phyloP scores from a whole-genome alignment of 2,888 invertebrate genomes.

The Microctonus brassicae region DNA sequence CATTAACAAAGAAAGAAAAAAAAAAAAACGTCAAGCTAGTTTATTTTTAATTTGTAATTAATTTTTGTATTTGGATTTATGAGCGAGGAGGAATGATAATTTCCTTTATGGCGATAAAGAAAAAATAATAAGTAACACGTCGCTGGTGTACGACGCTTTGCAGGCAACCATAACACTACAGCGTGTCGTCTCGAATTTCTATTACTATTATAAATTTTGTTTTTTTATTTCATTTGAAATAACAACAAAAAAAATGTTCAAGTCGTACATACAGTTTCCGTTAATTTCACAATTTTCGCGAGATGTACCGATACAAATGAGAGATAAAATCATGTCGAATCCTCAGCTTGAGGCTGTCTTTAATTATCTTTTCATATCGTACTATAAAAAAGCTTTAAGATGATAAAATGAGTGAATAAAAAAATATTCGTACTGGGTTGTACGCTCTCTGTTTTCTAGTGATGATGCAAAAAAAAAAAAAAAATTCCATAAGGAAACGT shows the following conservation, averaged over 20 bases:
- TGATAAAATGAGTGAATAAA: not conserved
- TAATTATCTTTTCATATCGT: conserved; percentile 22
- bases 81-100: conserved; percentile 1
- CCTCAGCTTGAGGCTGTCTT: conserved; percentile 57
- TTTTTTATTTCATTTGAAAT: conserved; percentile 50
- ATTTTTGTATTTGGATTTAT: not conserved
- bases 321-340: conserved; percentile 57
- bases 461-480: not conserved
- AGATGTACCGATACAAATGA: conserved; percentile 61
- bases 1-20: not conserved
- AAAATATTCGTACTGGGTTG: not conserved
- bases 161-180: conserved; percentile 30
- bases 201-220: conserved; percentile 35
- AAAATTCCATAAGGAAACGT: not conserved
- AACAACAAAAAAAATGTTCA: conserved; percentile 37
- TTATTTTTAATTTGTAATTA: not conserved
- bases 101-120: not conserved
- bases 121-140: conserved; percentile 31
- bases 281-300: conserved; percentile 48
- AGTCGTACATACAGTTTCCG: conserved; percentile 46
- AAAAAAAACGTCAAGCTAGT: not conserved
- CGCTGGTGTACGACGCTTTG: conserved; percentile 49
- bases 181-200: conserved; percentile 39
- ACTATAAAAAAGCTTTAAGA: conserved; percentile 35
- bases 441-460: not conserved